phyloP scores from a whole-genome alignment of 2,113 vertebrate genomes.

The Rostratula benghalensis region DNA sequence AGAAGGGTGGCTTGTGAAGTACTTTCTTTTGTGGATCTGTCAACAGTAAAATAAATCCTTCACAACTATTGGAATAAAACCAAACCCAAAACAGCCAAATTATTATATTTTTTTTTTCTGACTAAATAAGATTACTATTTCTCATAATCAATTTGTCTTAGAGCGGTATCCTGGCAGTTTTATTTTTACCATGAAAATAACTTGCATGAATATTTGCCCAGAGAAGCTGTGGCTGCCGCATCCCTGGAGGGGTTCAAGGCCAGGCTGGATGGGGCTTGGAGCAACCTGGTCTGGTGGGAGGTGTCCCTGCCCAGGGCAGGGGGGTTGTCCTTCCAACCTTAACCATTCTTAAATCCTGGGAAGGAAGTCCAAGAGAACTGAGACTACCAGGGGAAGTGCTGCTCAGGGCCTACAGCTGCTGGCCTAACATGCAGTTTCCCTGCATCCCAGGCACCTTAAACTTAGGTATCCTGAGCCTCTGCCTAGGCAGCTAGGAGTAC shows the following conservation, averaged over 20 bases:
- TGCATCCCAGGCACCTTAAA: neutral
- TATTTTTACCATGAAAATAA: neutral
- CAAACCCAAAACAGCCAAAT: neutral
- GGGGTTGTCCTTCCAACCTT: too few relatives aligned
- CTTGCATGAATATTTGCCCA: neutral
- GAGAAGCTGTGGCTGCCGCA: too few relatives aligned
- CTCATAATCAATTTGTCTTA: neutral
- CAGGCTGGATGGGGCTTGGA: too few relatives aligned
- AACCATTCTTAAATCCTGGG: neutral
- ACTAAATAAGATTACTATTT: neutral
- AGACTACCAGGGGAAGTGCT: too few relatives aligned
- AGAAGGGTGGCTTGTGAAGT: neutral
- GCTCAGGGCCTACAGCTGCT: neutral
- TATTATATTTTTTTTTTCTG: neutral
- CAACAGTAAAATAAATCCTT: neutral
- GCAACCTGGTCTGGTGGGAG: too few relatives aligned
- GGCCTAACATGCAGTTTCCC: neutral
- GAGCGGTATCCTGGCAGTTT: neutral
- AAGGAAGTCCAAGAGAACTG: neutral
- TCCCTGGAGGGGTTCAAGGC: too few relatives aligned
- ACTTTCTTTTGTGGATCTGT: neutral
- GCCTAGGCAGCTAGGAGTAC: neutral
- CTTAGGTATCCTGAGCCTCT: neutral
- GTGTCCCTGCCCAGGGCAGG: too few relatives aligned
- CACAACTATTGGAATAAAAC: neutral